Conservation (phyloP, 2,797 vertebrate genomes). For the Scolopax bukidnonensis region DNA sequence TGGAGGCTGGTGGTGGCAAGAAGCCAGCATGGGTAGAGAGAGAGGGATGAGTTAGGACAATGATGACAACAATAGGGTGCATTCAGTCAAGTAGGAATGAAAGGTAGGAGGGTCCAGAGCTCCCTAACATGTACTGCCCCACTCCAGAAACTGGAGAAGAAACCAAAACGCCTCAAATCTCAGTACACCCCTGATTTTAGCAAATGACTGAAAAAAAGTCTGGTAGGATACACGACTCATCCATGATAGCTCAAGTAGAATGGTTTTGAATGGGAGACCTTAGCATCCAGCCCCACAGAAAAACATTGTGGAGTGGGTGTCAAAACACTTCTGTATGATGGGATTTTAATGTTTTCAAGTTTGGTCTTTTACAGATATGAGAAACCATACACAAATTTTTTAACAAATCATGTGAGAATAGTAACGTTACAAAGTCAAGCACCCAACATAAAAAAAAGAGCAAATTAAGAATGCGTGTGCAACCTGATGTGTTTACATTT, state of each 20-base stretch:
- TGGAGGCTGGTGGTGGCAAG: neutral
- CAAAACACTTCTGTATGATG: neutral
- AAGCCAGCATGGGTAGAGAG: neutral
- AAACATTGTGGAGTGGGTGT: neutral
- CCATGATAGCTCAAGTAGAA: neutral
- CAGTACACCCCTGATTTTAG: neutral
- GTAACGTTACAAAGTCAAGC: neutral
- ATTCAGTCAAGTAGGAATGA: neutral
- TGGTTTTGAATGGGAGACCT: neutral
- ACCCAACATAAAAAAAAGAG: neutral
- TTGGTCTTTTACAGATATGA: neutral
- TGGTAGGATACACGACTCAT: neutral
- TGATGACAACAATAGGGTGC: neutral
- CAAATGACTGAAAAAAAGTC: neutral
- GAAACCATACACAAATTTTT: neutral
- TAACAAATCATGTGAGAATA: neutral
- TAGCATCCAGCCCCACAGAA: neutral
- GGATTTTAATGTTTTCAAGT: neutral
- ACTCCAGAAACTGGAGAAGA: neutral
- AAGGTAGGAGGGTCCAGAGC: neutral
- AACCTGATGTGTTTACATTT: neutral
- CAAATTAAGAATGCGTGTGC: conserved; percentile 2
- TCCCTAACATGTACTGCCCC: neutral
- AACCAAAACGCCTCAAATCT: neutral
- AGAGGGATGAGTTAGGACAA: neutral